Evolutionary conservation across 2,797 vertebrate species (phyloP).

Genomic region (Meda fulgida): DNA sequence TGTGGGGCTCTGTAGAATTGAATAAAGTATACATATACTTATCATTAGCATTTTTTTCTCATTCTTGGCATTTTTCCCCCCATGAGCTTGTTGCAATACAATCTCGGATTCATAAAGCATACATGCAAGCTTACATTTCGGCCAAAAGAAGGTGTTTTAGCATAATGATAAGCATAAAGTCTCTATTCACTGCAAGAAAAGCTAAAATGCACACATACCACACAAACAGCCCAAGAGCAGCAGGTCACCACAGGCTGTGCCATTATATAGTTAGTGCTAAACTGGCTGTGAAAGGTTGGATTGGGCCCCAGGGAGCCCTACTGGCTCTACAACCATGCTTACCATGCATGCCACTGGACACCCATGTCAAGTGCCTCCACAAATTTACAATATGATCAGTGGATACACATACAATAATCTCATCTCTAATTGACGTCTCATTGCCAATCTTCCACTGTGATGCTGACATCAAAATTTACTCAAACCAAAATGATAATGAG

Average conservation of each 20-base stretch:
- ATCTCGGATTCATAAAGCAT: neutral
- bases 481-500: neutral
- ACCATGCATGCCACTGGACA: slow-evolving; percentile 23
- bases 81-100: neutral
- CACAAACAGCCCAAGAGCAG: slow-evolving; percentile 3
- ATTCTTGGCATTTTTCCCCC: neutral
- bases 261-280: slow-evolving; percentile 70
- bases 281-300: slow-evolving; percentile 69
- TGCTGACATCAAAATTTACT: neutral
- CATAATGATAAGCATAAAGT: neutral
- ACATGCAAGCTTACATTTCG: neutral
- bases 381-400: slow-evolving; percentile 19
- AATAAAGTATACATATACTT: neutral
- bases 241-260: slow-evolving; percentile 42
- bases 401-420: neutral
- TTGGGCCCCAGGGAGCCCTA: slow-evolving; percentile 59
- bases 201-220: slow-evolving; percentile 3
- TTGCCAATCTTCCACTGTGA: neutral
- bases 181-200: neutral
- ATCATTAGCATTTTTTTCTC: neutral
- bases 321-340: slow-evolving; percentile 57
- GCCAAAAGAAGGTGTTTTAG: neutral
- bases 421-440: neutral
- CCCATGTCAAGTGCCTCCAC: neutral
- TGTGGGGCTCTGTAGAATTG: neutral